Base-by-base conservation (phyloP, 2,888 invertebrate species). In the Sphinx pinastri region DNA sequence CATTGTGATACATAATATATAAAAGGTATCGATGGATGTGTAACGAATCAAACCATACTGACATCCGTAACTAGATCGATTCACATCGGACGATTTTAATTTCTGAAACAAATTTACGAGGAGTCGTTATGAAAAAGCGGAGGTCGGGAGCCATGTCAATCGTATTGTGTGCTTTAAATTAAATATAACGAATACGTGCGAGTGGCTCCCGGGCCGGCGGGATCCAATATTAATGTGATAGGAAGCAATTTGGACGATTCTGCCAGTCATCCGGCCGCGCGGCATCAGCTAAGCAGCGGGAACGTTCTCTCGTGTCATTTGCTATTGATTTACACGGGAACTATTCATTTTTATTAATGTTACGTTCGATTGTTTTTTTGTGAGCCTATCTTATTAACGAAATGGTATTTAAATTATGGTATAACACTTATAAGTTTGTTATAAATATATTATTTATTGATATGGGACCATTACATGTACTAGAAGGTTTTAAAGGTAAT, bases 161-260 rank as follows among this genome's bases (percentile, higher is more conserved):
- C 86, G 91, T 87, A 85, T 93, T 93, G 92, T 93, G 86, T 88
- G 85, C 83, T 88, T 90, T 88, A 90, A 92, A 92, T 92, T 91
- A 93, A 92, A 91, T 90, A 91, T 88, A 85, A 84, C 75, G 82
- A 80, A 83, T 87, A 84, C 83, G 86, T 88, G 88, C 87, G 87
- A 85, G 63, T 63, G 63, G 85, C 82, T 80, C 84, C 83, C 84
- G 84, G 81, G 81, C 81, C 82, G 80, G 76, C 77, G 83, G 84
- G 80, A 82, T 84, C 81, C 84, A 79, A 86, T 90, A 89, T 86
- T 85, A 86, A 66, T 63, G 87, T 84, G 88, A 90, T 90, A 85
- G 82, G 84, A 90, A 88, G 88, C 85, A 90, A 92, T 91, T 90
- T 88, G 84, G 80, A 79, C 76, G 81, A 86, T 87, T 85, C 82